Percentiles rank a stretch among this genome's conserved stretches.
Evolutionary conservation across 2,888 invertebrate genomes (phyloP).

Genomic region (Pandemis cinnamomeana): DNA sequence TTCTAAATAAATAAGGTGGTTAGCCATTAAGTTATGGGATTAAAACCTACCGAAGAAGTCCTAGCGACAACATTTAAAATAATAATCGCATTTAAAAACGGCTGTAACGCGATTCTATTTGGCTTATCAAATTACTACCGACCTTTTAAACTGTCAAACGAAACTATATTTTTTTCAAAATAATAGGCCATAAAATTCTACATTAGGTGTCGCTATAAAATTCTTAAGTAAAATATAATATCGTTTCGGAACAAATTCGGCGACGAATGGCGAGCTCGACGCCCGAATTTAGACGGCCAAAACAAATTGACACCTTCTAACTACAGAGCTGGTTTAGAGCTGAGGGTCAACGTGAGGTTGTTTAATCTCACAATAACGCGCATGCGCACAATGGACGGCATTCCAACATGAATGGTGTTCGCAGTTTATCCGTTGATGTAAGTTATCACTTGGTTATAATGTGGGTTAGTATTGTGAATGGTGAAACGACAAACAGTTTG

Average conservation of each 20-base stretch:
- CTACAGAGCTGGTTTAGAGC: background rate
- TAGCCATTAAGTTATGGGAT: background rate
- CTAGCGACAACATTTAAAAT: constrained; percentile 11
- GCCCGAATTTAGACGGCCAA: background rate
- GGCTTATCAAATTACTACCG: constrained; percentile 33
- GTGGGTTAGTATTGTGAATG: constrained; percentile 10
- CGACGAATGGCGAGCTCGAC: constrained; percentile 22
- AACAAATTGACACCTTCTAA: background rate
- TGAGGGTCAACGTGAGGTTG: background rate
- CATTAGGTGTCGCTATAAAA: constrained; percentile 39
- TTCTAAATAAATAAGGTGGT: background rate
- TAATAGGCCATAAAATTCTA: constrained; percentile 36
- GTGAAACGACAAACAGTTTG: constrained; percentile 12
- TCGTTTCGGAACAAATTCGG: constrained; percentile 32
- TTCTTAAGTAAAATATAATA: constrained; percentile 37
- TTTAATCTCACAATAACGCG: constrained; percentile 14
- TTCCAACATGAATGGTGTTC: constrained; percentile 39
- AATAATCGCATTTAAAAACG: constrained; percentile 8
- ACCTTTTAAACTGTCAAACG: constrained; percentile 35
- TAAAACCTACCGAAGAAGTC: background rate
- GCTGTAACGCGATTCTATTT: constrained; percentile 12
- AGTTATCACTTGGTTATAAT: constrained; percentile 36
- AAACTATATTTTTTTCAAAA: constrained; percentile 30
- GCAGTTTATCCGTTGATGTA: constrained; percentile 35
- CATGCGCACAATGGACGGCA: constrained; percentile 37